Evolutionary conservation across 2,113 vertebrate genomes (phyloP), one percentile per base, ranked within the genome.

Genomic region (pig (Sus scrofa)): DNA sequence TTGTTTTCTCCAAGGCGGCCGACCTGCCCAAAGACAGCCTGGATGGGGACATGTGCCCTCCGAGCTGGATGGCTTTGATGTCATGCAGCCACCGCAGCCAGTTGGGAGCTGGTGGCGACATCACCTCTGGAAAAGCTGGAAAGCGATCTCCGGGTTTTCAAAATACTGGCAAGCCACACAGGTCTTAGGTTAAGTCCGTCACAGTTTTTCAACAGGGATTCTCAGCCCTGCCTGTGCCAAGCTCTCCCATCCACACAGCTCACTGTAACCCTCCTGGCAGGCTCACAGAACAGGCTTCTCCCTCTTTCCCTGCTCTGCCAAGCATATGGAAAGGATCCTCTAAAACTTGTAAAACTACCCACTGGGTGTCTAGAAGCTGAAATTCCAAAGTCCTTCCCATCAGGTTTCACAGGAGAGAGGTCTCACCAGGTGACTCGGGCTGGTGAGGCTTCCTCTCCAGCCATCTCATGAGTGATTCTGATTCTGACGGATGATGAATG

Each of bases 1-100:
- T 91, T 89, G 86, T 96, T 95, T 83, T 68, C 93, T 93, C 93
- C 65, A 12, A 30, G 77, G 37, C 65, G 30, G 87, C 63, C 20
- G 95, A 93, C 75, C 83, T 14, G 0, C 90, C 96, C 87, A 78
- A 1, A 60, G 71, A 54, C 81, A 12, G 73, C 84, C 78, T 68
- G 78, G 50, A 2, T 0, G 0, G 75, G 32, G 44, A 27, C 67
- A 9, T 4, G 79, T 44, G n/a, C 81, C 86, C 1, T 19, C 24
- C 1, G 27, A 60, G 50, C 37, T 26, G 27, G 7, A 0, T 5
- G 12, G 77, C 89, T 89, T 81, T 37, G 58, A 84, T 77, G 67
- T 39, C 6, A 15, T 4, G 73, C 58, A 32, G 12, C 20, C 5
- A 9, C 20, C 5, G 56, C 2, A 0, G 50, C 73, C 26, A 0